These are phyloP conservation scores for Thymelicus sylvestris DNA, from an alignment of 2,888 invertebrate species.

Conservation along the genomic window DNA sequence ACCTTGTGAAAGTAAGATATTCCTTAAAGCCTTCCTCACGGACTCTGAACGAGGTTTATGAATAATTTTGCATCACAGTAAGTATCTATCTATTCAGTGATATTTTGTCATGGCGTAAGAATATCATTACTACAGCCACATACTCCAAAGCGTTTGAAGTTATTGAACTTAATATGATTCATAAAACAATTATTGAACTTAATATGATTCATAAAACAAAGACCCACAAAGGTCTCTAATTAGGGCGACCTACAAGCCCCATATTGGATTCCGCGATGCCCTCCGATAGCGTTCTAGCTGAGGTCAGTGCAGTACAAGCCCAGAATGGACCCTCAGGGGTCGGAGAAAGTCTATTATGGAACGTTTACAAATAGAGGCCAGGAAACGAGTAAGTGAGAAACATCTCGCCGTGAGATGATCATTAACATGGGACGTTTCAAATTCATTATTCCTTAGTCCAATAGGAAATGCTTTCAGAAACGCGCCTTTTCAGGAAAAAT, in stretches of 20 bases:
- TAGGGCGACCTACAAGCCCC: slow-evolving; percentile 45
- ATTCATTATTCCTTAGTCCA: too few relatives aligned
- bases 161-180: slow-evolving; percentile 14
- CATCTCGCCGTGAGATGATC: neutral
- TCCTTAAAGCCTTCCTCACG: neutral
- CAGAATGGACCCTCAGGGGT: slow-evolving; percentile 26
- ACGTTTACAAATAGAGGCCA: slow-evolving; percentile 2
- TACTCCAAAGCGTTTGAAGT: neutral
- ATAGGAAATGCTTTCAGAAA: too few relatives aligned
- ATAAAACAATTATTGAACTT: slow-evolving; percentile 1
- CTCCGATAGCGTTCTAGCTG: slow-evolving; percentile 56
- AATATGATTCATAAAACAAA: slow-evolving; percentile 12
- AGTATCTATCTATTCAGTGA: neutral
- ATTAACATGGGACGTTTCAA: neutral
- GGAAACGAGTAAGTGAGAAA: slow-evolving; percentile 4
- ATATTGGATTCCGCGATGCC: slow-evolving; percentile 57
- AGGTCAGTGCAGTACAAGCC: slow-evolving; percentile 26
- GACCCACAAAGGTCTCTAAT: slow-evolving; percentile 40
- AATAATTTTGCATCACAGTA: neutral
- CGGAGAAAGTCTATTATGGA: slow-evolving; percentile 29
- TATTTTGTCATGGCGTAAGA: neutral
- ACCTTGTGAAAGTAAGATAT: neutral
- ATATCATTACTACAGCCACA: neutral
- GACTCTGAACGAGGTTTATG: neutral
- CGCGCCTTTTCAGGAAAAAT: too few relatives aligned